Percentiles rank a stretch among this genome's conserved stretches.
phyloP scores from a whole-genome alignment of 2,113 vertebrate genomes.

The Ia io region DNA sequence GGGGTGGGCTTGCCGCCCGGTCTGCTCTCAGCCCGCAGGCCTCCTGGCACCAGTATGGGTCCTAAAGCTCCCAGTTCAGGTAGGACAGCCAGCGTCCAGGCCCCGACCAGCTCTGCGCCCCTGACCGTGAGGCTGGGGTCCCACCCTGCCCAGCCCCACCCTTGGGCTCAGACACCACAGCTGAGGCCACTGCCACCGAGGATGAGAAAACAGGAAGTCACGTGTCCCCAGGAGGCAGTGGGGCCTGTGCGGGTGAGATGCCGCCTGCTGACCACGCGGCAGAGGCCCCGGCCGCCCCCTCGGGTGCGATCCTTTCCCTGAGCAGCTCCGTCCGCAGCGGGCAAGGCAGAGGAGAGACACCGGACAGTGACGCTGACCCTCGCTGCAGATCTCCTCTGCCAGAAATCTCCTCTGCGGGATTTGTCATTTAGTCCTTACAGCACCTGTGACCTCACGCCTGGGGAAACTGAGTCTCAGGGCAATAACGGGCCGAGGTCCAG shows the following conservation, averaged over 20 bases:
- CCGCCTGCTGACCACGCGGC: background rate
- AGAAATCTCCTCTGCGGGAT: too few species aligned
- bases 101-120: background rate
- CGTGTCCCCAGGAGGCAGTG: conserved; percentile 24
- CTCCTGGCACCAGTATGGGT: accelerated
- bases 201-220: conserved; percentile 73
- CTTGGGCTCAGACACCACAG: background rate
- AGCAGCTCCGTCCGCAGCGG: background rate
- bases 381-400: background rate
- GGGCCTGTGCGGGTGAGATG: background rate
- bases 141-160: background rate
- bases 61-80: background rate
- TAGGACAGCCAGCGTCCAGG: background rate
- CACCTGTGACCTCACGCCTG: background rate
- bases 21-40: background rate
- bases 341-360: background rate
- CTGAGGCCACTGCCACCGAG: background rate
- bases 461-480: background rate
- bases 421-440: background rate
- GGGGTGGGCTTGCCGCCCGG: too few species aligned
- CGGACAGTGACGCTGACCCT: accelerated
- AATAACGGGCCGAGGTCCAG: background rate
- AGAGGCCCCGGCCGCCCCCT: background rate
- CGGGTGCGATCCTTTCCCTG: background rate
- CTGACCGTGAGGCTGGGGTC: background rate